Percentiles rank a stretch among this genome's conserved stretches.
Conservation (phyloP, 2,888 invertebrate genomes). For the Epistrophella euchroma region DNA sequence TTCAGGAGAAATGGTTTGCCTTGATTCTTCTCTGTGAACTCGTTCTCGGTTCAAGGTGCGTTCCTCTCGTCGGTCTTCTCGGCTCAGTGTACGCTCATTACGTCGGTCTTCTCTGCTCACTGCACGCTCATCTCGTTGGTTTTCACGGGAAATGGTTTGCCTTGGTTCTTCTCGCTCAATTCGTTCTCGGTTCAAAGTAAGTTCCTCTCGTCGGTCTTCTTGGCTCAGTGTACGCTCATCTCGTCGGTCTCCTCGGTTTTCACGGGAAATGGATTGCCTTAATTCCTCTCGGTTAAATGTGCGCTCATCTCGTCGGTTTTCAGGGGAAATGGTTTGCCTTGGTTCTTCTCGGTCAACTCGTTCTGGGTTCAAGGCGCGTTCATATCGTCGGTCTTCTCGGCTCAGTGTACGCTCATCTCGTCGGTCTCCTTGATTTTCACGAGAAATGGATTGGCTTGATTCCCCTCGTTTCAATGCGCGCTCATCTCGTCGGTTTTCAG, state of each 20-base stretch:
- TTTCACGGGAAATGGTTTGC: neutral
- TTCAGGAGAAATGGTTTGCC: neutral
- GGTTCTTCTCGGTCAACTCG: neutral
- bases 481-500: conserved; percentile 18
- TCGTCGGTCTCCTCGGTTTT: conserved; percentile 6
- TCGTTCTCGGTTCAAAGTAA: neutral
- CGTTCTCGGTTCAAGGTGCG: neutral
- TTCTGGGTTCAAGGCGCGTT: neutral
- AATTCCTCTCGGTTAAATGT: neutral
- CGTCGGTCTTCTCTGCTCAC: neutral
- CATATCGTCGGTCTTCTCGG: neutral
- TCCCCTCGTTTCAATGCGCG: conserved; percentile 1
- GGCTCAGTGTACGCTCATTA: neutral
- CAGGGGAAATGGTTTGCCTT: neutral
- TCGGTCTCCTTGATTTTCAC: neutral
- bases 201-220: neutral
- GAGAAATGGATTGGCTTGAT: neutral
- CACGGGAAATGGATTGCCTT: neutral
- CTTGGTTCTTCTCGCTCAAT: neutral
- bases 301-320: neutral
- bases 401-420: neutral
- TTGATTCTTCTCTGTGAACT: neutral
- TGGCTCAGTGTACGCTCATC: neutral
- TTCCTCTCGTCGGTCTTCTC: neutral
- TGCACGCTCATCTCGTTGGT: conserved; percentile 9